phyloP scores from a whole-genome alignment of 2,113 vertebrate genomes.

The Heteronetta atricapilla region DNA sequence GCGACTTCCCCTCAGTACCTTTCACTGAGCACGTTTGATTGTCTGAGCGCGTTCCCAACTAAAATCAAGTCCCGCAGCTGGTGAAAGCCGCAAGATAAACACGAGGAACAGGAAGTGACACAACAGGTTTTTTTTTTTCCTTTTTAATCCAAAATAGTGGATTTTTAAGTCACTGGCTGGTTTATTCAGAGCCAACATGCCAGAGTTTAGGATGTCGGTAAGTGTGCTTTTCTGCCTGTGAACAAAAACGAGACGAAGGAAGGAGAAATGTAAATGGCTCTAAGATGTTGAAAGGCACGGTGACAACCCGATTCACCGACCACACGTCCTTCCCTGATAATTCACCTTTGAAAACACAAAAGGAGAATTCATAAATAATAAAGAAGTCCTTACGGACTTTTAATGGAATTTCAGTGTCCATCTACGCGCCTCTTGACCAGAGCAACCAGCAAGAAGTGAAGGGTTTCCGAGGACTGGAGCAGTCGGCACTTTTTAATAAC shows the following conservation, averaged over 20 bases:
- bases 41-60: background rate
- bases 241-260: background rate
- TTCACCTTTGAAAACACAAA: background rate
- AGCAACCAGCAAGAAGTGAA: background rate
- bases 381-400: background rate
- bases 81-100: background rate
- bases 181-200: background rate
- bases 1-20: fast-evolving
- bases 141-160: background rate
- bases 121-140: background rate
- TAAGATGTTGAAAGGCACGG: background rate
- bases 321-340: background rate
- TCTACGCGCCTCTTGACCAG: background rate
- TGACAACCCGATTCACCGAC: background rate
- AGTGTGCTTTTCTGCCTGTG: background rate
- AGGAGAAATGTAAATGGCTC: too few species aligned
- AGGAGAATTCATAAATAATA: background rate
- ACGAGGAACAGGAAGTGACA: background rate
- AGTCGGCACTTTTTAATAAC: background rate
- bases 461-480: background rate
- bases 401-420: background rate
- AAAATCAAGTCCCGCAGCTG: background rate
- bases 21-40: background rate
- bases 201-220: background rate
- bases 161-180: background rate